These are phyloP conservation scores for Scytalopus superciliaris DNA, from an alignment of 2,113 vertebrate species.

Conservation along the genomic window DNA sequence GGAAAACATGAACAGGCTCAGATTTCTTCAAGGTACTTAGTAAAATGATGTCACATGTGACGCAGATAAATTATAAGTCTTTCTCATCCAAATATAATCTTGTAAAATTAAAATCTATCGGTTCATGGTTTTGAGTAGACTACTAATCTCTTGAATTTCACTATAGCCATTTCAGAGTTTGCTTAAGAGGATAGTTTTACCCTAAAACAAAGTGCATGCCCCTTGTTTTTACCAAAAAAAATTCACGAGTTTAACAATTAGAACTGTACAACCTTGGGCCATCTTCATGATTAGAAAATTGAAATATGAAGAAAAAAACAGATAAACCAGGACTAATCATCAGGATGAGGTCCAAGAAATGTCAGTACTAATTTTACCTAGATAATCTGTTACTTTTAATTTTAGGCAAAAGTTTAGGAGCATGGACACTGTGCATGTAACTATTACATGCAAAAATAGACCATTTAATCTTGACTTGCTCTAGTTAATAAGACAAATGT, in stretches of 20 bases:
- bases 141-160: neutral
- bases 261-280: neutral
- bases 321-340: neutral
- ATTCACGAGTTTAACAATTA: neutral
- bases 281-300: neutral
- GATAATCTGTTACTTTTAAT: neutral
- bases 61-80: neutral
- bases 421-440: neutral
- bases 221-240: neutral
- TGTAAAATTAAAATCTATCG: neutral
- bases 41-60: neutral
- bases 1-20: neutral
- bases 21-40: neutral
- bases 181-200: neutral
- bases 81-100: neutral
- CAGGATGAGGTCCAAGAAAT: neutral
- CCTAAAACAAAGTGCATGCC: neutral
- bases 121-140: neutral
- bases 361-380: neutral
- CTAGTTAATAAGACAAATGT: neutral
- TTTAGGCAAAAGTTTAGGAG: neutral
- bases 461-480: neutral
- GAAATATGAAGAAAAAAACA: neutral
- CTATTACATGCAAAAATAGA: neutral
- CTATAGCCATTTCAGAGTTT: neutral